These are phyloP conservation scores for Glandiceps talaboti DNA, from an alignment of 53 echinoderm and acorn worm species.

Conservation along the genomic window DNA sequence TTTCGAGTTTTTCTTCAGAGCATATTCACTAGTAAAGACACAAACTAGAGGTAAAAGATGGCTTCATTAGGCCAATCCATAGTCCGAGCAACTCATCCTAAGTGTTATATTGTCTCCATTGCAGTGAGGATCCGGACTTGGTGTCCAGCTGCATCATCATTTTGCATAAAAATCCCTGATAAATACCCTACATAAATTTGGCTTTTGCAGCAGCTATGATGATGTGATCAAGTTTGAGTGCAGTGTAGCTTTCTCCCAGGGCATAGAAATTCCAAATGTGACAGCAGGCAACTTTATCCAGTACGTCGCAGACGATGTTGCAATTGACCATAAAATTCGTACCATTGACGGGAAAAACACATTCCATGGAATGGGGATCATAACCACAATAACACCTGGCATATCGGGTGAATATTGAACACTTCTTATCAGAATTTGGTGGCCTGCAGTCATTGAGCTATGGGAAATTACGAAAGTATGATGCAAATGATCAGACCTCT, in stretches of 20 bases:
- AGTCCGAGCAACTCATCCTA: slow-evolving; percentile 20
- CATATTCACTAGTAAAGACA: too few relatives aligned
- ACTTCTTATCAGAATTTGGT: too few relatives aligned
- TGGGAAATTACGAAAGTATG: too few relatives aligned
- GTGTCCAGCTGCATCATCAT: neutral
- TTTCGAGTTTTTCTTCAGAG: too few relatives aligned
- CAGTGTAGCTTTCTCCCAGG: too few relatives aligned
- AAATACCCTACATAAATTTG: slow-evolving; percentile 11
- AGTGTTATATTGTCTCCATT: neutral
- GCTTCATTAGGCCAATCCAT: slow-evolving; percentile 36
- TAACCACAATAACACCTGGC: slow-evolving; percentile 10
- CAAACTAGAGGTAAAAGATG: too few relatives aligned
- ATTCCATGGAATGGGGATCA: slow-evolving; percentile 30
- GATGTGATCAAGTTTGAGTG: too few relatives aligned
- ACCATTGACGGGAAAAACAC: slow-evolving; percentile 19
- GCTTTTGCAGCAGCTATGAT: too few relatives aligned
- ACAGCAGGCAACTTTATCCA: neutral
- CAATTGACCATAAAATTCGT: slow-evolving; percentile 20
- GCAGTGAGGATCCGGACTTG: neutral
- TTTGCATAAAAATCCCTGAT: slow-evolving; percentile 26
- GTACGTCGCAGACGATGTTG: slow-evolving; percentile 25
- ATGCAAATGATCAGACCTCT: too few relatives aligned
- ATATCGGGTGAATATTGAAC: too few relatives aligned
- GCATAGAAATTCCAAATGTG: too few relatives aligned
- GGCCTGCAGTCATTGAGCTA: too few relatives aligned